Conservation (phyloP, 2,888 invertebrate genomes). For the Metalampra italica region DNA sequence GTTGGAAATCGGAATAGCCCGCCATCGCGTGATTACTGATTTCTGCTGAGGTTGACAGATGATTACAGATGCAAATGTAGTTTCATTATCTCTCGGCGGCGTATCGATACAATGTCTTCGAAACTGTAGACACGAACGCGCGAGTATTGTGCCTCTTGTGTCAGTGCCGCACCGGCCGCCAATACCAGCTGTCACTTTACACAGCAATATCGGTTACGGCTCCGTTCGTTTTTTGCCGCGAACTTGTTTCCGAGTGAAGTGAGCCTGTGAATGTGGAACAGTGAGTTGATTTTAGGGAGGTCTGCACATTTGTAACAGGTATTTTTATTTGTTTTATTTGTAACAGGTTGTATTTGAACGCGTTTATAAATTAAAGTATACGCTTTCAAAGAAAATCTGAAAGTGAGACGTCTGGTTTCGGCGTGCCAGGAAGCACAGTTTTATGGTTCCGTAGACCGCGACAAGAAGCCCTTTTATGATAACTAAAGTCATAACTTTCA, state of each 20-base stretch:
- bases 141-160: no score
- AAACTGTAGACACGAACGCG: conserved; percentile 17
- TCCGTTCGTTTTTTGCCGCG: conserved; percentile 24
- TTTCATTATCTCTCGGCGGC: conserved; percentile 9
- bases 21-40: no score
- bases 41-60: background rate
- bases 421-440: no score
- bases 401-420: no score
- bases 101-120: conserved; percentile 21
- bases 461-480: no score
- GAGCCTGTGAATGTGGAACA: background rate
- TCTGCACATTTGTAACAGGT: background rate
- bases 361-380: no score
- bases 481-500: no score
- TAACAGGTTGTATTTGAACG: no score
- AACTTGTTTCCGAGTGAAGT: conserved; percentile 7
- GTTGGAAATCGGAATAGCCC: no score
- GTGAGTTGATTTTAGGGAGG: background rate
- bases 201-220: conserved; percentile 17
- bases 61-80: background rate
- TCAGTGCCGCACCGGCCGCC: conserved; percentile 34
- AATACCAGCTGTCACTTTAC: conserved; percentile 32
- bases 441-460: no score
- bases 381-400: no score
- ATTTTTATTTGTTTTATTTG: background rate